Conservation (phyloP, 2,113 vertebrate genomes). For the Muscicapa adusta region DNA sequence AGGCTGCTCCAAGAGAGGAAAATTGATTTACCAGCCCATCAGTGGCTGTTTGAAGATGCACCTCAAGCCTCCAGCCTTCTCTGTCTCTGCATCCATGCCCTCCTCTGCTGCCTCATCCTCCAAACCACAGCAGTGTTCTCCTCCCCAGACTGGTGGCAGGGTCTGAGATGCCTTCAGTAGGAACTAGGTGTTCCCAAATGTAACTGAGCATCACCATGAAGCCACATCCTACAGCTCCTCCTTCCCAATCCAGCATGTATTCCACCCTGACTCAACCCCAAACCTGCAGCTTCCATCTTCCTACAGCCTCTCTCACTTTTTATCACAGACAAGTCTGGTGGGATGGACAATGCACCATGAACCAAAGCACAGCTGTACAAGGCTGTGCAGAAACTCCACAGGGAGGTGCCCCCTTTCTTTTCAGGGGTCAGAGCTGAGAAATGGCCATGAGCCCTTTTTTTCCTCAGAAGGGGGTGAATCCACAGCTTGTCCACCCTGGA, state of each 20-base stretch:
- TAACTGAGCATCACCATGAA: not conserved
- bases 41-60: not conserved
- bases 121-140: not conserved
- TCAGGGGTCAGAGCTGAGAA: not conserved
- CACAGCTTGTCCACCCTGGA: not conserved
- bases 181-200: accelerated
- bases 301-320: not conserved
- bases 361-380: not conserved
- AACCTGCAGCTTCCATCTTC: not conserved
- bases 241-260: not conserved
- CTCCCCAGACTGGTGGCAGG: not conserved
- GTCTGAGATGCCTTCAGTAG: not conserved
- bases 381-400: not conserved
- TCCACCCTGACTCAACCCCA: not conserved
- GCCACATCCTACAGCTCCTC: not conserved
- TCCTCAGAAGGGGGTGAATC: not conserved
- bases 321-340: not conserved
- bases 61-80: not conserved
- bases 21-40: not conserved
- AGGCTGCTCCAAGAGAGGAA: not conserved
- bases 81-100: not conserved
- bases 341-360: not conserved
- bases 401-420: not conserved
- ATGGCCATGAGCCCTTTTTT: accelerated
- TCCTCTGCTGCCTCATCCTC: not conserved